Conservation (phyloP, 1,140 invertebrate genomes). For the Tetragnatha versicolor region DNA sequence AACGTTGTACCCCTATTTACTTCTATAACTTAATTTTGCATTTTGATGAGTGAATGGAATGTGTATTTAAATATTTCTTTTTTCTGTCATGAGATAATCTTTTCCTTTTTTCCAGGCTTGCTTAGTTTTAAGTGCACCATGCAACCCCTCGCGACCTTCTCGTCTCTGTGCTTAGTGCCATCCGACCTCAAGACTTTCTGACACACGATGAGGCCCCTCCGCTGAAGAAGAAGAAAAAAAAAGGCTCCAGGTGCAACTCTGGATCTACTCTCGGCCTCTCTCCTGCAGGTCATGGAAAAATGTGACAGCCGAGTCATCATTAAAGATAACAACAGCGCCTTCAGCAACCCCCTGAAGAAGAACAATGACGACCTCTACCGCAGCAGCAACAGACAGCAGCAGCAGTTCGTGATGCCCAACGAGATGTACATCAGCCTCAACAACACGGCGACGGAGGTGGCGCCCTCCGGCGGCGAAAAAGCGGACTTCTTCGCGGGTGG, state of each 20-base stretch:
- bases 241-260: background rate
- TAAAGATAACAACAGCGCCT: slow-evolving; percentile 44
- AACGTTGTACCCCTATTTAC: too few relatives aligned
- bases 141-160: background rate
- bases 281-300: slow-evolving; percentile 42
- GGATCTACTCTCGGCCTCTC: background rate
- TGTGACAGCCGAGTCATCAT: slow-evolving; percentile 44
- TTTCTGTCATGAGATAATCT: background rate
- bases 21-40: too few relatives aligned
- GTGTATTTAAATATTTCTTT: background rate
- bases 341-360: background rate
- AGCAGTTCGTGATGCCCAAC: slow-evolving; percentile 49
- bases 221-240: background rate
- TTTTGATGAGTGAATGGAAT: too few relatives aligned
- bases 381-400: slow-evolving; percentile 2
- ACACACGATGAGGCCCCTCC: background rate
- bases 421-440: slow-evolving; percentile 48
- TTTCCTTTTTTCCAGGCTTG: slow-evolving; percentile 1
- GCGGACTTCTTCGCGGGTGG: slow-evolving; percentile 66
- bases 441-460: slow-evolving; percentile 8
- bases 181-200: background rate
- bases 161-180: background rate
- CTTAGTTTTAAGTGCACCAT: background rate
- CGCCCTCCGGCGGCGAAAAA: slow-evolving; percentile 68
- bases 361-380: slow-evolving; percentile 31